phyloP scores from a whole-genome alignment of 2,113 vertebrate genomes.

The Calidris pugnax region DNA sequence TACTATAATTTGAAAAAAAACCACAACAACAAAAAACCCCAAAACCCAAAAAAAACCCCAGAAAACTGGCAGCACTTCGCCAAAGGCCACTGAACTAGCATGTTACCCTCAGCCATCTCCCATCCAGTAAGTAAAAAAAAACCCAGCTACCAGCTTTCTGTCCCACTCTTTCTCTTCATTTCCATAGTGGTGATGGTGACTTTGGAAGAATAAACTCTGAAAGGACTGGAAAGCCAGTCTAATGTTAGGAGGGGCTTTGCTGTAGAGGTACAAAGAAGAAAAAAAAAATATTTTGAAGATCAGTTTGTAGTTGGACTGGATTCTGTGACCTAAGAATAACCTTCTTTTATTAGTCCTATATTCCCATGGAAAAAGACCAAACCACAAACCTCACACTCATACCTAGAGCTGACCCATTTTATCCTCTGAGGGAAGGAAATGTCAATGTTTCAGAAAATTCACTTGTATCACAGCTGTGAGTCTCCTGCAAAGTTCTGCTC shows the following conservation, averaged over 20 bases:
- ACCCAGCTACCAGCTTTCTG: not conserved
- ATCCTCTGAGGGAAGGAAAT: not conserved
- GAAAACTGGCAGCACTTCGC: not conserved
- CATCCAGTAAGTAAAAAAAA: not conserved
- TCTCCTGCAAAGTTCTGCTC: not conserved
- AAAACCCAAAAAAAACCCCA: not conserved
- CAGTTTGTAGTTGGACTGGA: not conserved
- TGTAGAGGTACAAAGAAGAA: not conserved
- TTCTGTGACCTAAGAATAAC: not conserved
- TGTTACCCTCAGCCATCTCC: not conserved
- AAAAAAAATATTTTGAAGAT: not conserved
- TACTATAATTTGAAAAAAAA: not conserved
- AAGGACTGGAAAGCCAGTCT: not conserved
- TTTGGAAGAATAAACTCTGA: not conserved
- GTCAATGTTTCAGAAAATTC: not conserved
- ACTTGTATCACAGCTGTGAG: not conserved
- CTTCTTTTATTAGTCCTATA: not conserved
- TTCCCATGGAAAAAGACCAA: not conserved
- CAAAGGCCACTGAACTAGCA: not conserved
- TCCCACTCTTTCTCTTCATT: not conserved
- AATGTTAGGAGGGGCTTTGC: not conserved
- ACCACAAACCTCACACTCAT: not conserved
- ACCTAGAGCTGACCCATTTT: not conserved
- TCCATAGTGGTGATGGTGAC: not conserved
- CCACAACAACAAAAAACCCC: too few relatives aligned